These are phyloP conservation scores for Actias luna DNA, from an alignment of 2,888 invertebrate species.

Conservation along the genomic window DNA sequence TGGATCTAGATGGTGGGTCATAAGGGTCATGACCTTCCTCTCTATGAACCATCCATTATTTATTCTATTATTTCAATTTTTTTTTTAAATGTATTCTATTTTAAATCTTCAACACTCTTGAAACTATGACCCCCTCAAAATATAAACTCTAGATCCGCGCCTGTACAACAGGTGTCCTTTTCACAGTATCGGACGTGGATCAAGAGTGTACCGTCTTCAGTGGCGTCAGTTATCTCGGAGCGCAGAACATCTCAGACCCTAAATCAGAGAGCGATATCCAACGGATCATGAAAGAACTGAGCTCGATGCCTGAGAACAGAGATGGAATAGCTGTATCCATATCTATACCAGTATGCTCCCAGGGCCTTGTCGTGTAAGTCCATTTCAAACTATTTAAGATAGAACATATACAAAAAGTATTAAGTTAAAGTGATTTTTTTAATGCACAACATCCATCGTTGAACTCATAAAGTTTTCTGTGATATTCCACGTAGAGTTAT, in stretches of 20 bases:
- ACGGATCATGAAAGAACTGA: constrained; percentile 94
- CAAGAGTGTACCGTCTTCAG: constrained; percentile 96
- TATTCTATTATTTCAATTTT: too few relatives aligned
- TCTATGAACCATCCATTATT: too few relatives aligned
- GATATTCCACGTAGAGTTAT: background rate
- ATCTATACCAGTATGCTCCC: constrained; percentile 95
- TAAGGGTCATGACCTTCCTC: too few relatives aligned
- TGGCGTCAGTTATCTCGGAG: constrained; percentile 95
- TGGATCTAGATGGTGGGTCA: too few relatives aligned
- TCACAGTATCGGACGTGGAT: constrained; percentile 88
- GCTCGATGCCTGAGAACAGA: constrained; percentile 86
- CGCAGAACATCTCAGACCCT: constrained; percentile 94
- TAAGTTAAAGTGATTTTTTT: too few relatives aligned
- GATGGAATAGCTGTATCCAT: constrained; percentile 94
- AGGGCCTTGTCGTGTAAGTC: constrained; percentile 96
- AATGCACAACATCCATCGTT: background rate
- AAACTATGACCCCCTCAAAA: too few relatives aligned
- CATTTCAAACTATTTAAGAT: too few relatives aligned
- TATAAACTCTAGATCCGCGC: too few relatives aligned
- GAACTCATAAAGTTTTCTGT: background rate
- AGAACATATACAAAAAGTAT: too few relatives aligned
- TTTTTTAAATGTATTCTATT: too few relatives aligned
- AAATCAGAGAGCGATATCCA: constrained; percentile 96
- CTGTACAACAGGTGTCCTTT: constrained; percentile 7
- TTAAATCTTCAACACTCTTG: too few relatives aligned